Evolutionary conservation across 2,797 vertebrate species (phyloP).

Genomic region (Ispidina lecontei): DNA sequence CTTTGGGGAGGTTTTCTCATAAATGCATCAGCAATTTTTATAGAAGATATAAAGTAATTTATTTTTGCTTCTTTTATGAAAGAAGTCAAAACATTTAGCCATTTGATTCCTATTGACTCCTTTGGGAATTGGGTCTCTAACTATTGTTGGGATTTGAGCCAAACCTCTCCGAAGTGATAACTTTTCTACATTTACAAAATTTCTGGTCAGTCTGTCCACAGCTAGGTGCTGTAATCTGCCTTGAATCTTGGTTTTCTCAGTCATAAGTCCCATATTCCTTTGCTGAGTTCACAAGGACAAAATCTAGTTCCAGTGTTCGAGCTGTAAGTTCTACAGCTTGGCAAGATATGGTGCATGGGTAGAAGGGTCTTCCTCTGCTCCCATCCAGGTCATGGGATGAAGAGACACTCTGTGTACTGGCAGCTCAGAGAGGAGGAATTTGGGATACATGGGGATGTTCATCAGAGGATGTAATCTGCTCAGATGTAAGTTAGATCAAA

Average conservation of each 20-base stretch:
- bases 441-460: background rate
- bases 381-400: accelerated
- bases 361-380: background rate
- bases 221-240: background rate
- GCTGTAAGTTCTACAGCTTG: background rate
- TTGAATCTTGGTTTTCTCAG: background rate
- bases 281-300: background rate
- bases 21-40: background rate
- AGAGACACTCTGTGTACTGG: accelerated
- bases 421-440: background rate
- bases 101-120: background rate
- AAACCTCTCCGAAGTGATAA: background rate
- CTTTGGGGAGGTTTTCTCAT: background rate
- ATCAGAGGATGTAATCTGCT: background rate
- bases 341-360: background rate
- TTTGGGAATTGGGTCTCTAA: background rate
- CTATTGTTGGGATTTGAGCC: background rate
- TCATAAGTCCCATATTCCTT: background rate
- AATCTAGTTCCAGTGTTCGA: background rate
- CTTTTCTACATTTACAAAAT: background rate
- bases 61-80: background rate
- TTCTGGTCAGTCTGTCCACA: background rate
- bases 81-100: background rate
- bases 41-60: background rate
- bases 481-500: background rate